Evolutionary conservation across 1,140 invertebrate genomes (phyloP), one percentile per base, ranked within the genome.

Genomic region (Chelonus insularis): DNA sequence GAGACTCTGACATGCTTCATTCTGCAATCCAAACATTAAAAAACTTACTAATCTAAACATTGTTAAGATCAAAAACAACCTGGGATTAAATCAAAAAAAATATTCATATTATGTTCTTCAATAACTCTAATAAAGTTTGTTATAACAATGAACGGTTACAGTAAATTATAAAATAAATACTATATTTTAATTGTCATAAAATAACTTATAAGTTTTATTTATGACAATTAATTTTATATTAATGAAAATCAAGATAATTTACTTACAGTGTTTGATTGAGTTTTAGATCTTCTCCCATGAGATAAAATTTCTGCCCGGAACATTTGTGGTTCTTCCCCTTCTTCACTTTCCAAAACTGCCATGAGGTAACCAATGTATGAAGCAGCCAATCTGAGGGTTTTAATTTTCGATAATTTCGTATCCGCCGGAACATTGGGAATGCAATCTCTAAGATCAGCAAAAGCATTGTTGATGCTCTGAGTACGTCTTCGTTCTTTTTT

Each of bases 401-500:
- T 96, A 64, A 97, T 94, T 84, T 96, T 95, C 6, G 92, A 94
- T 45, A 97, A 78, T 80, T 98, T 98, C 0, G 95, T 98, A 74
- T 98, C 96, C 0, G 91, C 88, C 0, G 95, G 95, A 4, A 98
- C 95, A 72, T 97, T 97, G 0, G 96, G 96, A 68, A 98, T 98
- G 75, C 94, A 93, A 59, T 96, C 94, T 2, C 96, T 80, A 0
- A 98, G 83, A 72, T 94, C 90, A 0, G 93, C 89, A 73, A 97
- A 98, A 0, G 95, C 96, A 60, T 91, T 95, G 81, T 98, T 98
- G 65, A 98, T 97, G 65, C 91, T 95, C 77, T 94, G 91, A 0
- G 96, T 98, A 57, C 95, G 80, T 69, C 95, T 76, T 37, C 95
- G 79, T 76, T 98, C 96, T 76, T 98, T 98, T 79, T 95, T 95